phyloP scores from a whole-genome alignment of 1,140 invertebrate genomes.

The Drosophila burlai region DNA sequence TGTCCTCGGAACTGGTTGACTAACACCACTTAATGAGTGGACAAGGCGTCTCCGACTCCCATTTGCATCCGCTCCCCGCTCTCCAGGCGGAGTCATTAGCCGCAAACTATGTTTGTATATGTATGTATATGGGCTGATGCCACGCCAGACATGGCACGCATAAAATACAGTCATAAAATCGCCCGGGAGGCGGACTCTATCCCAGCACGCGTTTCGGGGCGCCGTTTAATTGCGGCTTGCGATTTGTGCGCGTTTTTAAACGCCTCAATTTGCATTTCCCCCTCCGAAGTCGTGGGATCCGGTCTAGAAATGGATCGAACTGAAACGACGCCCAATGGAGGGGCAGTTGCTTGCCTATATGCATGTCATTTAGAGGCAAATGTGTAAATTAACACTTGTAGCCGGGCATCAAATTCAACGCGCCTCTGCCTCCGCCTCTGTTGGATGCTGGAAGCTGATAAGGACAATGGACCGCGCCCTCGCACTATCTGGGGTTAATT shows the following conservation, averaged over 20 bases:
- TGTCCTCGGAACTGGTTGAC: conserved; percentile 49
- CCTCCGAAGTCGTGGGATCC: conserved; percentile 7
- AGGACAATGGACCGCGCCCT: conserved; percentile 30
- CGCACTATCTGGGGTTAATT: conserved; percentile 33
- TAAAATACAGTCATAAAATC: conserved; percentile 65
- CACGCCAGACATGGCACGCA: conserved; percentile 49
- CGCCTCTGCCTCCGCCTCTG: not conserved
- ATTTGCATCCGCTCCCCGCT: conserved; percentile 47
- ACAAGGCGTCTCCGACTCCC: conserved; percentile 37
- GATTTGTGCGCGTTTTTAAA: conserved; percentile 58
- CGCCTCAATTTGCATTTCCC: conserved; percentile 59
- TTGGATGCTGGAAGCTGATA: conserved; percentile 39
- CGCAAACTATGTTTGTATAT: conserved; percentile 38
- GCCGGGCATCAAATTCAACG: conserved; percentile 63
- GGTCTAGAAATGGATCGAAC: conserved; percentile 55
- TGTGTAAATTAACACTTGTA: conserved; percentile 67
- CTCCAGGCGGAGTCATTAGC: conserved; percentile 52
- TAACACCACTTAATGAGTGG: conserved; percentile 62
- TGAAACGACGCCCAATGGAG: conserved; percentile 37
- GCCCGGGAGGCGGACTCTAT: conserved; percentile 23
- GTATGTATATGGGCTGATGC: conserved; percentile 33
- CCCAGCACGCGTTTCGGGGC: conserved; percentile 54
- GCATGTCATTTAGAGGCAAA: conserved; percentile 39
- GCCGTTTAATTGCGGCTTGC: conserved; percentile 66
- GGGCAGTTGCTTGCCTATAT: conserved; percentile 42